These are phyloP conservation scores for Nowickia ferox DNA, from an alignment of 2,888 invertebrate species.

Conservation along the genomic window DNA sequence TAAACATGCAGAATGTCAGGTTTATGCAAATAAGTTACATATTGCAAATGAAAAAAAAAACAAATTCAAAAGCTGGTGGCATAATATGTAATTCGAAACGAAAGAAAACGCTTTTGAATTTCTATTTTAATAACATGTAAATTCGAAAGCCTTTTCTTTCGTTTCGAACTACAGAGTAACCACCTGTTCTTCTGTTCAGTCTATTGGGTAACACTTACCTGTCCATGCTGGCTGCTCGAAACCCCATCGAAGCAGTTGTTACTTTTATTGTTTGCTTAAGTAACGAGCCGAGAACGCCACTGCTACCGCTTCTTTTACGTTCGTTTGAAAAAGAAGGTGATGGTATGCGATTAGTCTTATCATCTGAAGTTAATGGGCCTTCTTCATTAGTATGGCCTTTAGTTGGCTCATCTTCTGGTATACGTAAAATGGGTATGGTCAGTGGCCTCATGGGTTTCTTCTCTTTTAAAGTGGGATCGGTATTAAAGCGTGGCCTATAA, in stretches of 20 bases:
- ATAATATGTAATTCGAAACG: no score
- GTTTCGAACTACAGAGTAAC: no score
- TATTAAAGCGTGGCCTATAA: constrained; percentile 76
- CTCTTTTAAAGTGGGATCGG: constrained; percentile 73
- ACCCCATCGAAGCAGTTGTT: constrained; percentile 77
- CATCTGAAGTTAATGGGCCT: not conserved
- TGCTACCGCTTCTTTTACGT: constrained; percentile 35
- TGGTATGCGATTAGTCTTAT: constrained; percentile 13
- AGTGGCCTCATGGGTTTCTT: constrained; percentile 28
- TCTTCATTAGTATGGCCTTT: not conserved
- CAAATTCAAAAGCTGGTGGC: no score
- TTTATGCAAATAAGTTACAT: no score
- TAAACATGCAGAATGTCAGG: no score
- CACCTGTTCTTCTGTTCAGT: no score
- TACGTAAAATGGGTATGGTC: constrained; percentile 68
- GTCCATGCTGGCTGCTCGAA: constrained; percentile 74
- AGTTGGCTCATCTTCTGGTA: constrained; percentile 52
- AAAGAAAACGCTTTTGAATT: no score
- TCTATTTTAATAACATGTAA: no score
- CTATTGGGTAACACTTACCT: constrained; percentile 73
- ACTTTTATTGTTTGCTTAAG: constrained; percentile 78
- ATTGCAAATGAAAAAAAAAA: no score
- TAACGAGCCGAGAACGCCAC: constrained; percentile 75
- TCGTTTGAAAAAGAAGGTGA: constrained; percentile 22
- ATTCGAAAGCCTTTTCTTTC: no score